Base-by-base conservation (phyloP, 2,113 vertebrate genomes). In the Pelvicachromis taeniatus region DNA sequence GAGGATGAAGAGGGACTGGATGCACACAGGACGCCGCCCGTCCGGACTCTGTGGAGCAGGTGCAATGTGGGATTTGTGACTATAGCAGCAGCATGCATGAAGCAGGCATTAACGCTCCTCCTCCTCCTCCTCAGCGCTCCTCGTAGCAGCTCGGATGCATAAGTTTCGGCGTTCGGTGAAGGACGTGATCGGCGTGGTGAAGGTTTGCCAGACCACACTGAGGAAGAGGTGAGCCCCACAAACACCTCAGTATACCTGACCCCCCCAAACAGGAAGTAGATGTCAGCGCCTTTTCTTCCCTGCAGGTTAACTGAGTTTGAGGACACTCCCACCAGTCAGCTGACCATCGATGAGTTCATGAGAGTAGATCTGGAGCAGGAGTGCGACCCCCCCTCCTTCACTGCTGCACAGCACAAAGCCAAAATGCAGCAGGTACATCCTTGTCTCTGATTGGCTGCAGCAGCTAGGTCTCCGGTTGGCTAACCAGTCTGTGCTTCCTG, bases 1-100 rank as follows among this genome's bases (percentile, higher is more conserved):
- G 95, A 96, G 98, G 87, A 99, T 99, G 99, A 99, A 99, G 95
- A 90, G 99, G 53, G 99, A 99, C 94, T 99, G 99, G 98, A 99
- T 99, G 97, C 98, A 99, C 94, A 99, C 98, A 0, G 98, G 98
- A 2, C 97, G 98, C 26, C 94, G 98, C 4, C 99, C 98, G 1
- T 99, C 98, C 0, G 98, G 99, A 35, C 97, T 99, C 81, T 99
- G 98, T 2, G 98, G 98, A 2, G 98, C 98, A 82, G 98, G 98
- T 99, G 56, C 4, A 21, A 35, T 23, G 5, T 8, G 7, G 13
- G 5, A n/a, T 10, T 33, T 4, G 13, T 73, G 9, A 42, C 33
- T 29, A 8, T 19, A 14, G 56, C 21, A 87, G n/a, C 83, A 45
- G 12, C 12, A 26, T 52, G 26, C 42, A n/a, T n/a, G 45, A 75